phyloP scores from a whole-genome alignment of 2,113 vertebrate species.

The Pedetes capensis region DNA sequence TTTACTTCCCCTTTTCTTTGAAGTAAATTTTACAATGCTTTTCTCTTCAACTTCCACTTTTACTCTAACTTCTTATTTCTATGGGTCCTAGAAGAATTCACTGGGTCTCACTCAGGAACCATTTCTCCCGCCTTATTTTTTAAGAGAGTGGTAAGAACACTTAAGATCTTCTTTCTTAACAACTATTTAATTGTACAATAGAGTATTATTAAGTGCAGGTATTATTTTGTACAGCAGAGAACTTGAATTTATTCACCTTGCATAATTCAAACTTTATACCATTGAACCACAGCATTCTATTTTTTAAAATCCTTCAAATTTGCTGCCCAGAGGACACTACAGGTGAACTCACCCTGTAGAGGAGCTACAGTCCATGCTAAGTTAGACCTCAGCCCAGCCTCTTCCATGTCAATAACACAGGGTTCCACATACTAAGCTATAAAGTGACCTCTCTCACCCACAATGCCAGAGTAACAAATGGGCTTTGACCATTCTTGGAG shows the following conservation, averaged over 20 bases:
- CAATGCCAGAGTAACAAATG: neutral
- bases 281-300: neutral
- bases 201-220: neutral
- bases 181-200: neutral
- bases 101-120: neutral
- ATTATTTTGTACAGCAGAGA: fast-evolving
- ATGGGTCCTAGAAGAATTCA: neutral
- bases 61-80: no score
- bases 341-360: neutral
- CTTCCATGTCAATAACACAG: neutral
- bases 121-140: neutral
- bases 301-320: neutral
- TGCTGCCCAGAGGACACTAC: neutral
- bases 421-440: neutral
- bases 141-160: neutral
- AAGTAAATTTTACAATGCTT: neutral
- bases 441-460: neutral
- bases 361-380: no score
- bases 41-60: neutral
- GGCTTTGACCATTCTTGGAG: no score
- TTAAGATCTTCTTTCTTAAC: neutral
- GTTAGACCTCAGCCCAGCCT: neutral
- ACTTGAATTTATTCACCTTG: neutral
- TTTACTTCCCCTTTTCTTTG: neutral
- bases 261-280: neutral